These are phyloP conservation scores for Caiman crocodilus DNA, from an alignment of 2,797 vertebrate genomes.

Conservation along the genomic window DNA sequence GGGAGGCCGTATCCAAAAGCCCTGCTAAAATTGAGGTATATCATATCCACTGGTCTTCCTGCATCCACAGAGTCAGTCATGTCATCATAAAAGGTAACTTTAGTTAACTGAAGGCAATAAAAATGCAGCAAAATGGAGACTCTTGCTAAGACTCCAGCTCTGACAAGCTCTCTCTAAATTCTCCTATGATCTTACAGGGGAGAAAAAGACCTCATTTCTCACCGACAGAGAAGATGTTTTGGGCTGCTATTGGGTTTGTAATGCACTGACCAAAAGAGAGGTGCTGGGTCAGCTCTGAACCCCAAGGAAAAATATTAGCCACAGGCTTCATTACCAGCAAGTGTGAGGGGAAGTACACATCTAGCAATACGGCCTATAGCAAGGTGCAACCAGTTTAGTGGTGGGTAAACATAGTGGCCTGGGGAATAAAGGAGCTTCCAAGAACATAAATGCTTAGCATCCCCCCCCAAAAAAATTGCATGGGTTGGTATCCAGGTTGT, in stretches of 20 bases:
- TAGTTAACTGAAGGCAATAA: constrained; percentile 51
- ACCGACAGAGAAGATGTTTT: background rate
- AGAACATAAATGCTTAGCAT: background rate
- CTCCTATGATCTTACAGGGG: background rate
- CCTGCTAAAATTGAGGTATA: too few relatives aligned
- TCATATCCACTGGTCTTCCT: too few relatives aligned
- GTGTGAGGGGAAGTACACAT: background rate
- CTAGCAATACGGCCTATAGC: background rate
- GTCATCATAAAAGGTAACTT: background rate
- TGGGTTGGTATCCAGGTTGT: background rate
- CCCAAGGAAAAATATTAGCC: background rate
- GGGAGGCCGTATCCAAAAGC: too few relatives aligned
- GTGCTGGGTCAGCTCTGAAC: background rate
- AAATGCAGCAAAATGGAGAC: constrained; percentile 28
- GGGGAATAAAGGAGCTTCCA: background rate
- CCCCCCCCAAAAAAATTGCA: background rate
- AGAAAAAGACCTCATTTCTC: background rate
- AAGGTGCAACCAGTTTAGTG: background rate
- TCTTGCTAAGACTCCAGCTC: constrained; percentile 36
- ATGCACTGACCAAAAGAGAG: background rate
- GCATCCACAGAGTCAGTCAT: too few relatives aligned
- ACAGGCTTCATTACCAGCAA: rapidly evolving
- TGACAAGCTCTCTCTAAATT: constrained; percentile 19
- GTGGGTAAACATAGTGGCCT: rapidly evolving
- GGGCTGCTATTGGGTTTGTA: background rate